Conservation (phyloP, 2,113 vertebrate genomes). For the Coptodon rendalli region DNA sequence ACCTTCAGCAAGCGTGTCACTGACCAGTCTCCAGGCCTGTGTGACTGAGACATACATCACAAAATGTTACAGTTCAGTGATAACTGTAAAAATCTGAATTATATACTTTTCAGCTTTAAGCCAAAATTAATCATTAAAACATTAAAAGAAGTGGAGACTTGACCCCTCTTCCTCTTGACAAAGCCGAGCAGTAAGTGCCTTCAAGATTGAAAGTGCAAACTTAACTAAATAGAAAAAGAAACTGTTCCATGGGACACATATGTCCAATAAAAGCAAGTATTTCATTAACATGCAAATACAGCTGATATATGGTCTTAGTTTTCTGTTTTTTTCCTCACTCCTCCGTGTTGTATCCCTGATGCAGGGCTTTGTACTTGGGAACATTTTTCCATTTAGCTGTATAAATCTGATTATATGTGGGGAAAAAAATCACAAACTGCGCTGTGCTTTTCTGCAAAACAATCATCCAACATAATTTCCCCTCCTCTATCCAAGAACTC, state of each 20-base stretch:
- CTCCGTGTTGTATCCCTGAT: background rate
- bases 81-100: background rate
- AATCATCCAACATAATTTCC: background rate
- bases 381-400: background rate
- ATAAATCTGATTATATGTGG: background rate
- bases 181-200: background rate
- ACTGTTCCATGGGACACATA: background rate
- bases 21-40: background rate
- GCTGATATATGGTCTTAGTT: background rate
- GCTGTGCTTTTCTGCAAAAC: background rate
- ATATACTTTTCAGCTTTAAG: background rate
- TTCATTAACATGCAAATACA: background rate
- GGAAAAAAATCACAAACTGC: background rate
- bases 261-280: background rate
- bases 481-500: background rate
- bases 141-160: background rate
- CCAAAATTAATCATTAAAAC: background rate
- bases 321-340: background rate
- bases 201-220: background rate
- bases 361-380: background rate
- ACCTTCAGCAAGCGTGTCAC: background rate
- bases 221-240: background rate
- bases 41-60: background rate
- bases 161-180: background rate
- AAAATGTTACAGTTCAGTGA: background rate